phyloP scores from a whole-genome alignment of 2,113 vertebrate species.

The Tachysurus fulvidraco region DNA sequence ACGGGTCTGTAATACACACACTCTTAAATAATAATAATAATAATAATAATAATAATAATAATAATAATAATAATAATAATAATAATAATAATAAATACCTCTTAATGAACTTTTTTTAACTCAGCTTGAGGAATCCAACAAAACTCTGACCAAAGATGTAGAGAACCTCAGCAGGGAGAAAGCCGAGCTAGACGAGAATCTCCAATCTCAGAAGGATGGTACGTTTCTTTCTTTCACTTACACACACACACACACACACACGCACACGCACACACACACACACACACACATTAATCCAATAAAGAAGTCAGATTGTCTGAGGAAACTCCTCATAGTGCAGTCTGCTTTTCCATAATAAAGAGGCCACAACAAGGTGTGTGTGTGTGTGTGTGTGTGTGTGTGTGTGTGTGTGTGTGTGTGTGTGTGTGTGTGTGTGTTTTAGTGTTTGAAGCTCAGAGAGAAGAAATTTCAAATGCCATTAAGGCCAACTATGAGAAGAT shows the following conservation, averaged over 20 bases:
- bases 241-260: neutral
- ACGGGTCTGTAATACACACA: slow-evolving; percentile 73
- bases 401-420: too few species aligned
- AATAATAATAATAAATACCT: neutral
- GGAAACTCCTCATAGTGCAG: too few species aligned
- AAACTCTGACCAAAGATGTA: slow-evolving; percentile 90
- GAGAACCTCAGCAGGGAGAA: slow-evolving; percentile 91
- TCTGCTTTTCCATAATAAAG: neutral
- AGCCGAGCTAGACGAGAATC: slow-evolving; percentile 82
- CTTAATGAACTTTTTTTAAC: neutral
- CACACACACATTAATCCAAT: neutral
- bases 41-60: too few species aligned
- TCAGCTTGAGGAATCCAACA: slow-evolving; percentile 93
- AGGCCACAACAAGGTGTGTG: neutral
- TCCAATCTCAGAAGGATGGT: slow-evolving; percentile 83
- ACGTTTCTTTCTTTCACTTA: slow-evolving; percentile 14
- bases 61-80: too few species aligned
- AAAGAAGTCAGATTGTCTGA: too few species aligned
- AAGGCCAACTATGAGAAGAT: slow-evolving; percentile 87
- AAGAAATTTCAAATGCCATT: slow-evolving; percentile 81
- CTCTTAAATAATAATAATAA: neutral
- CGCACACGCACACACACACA: too few species aligned
- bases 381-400: too few species aligned
- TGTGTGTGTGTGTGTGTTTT: slow-evolving; percentile 33
- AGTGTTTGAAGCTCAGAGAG: slow-evolving; percentile 82